A percentile compares a stretch with the other conserved stretches of the same genome.
Evolutionary conservation across 2,888 invertebrate species (phyloP).

Genomic region (Caenorhabditis sulstoni): DNA sequence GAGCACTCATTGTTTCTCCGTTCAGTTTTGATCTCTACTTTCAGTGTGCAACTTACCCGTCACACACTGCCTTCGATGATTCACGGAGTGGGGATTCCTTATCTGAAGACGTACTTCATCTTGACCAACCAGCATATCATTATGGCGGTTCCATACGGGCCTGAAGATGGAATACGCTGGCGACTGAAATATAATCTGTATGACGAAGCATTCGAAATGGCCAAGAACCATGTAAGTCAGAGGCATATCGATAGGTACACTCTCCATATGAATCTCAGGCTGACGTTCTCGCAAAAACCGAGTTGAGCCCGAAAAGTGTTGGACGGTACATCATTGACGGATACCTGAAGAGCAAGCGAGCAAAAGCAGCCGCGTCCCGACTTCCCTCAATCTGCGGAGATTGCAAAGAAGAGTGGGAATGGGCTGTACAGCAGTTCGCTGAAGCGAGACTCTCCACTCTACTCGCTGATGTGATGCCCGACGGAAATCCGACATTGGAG

Average conservation of each 20-base stretch:
- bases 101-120: conserved; percentile 74
- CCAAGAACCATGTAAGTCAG: conserved; percentile 62
- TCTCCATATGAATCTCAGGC: too few species aligned
- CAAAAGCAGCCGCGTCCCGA: conserved; percentile 62
- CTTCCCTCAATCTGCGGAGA: conserved; percentile 68
- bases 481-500: conserved; percentile 76
- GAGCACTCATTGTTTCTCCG: conserved; percentile 16
- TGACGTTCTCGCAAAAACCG: conserved; percentile 48
- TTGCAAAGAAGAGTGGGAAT: conserved; percentile 78
- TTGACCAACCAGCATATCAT: conserved; percentile 73
- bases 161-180: conserved; percentile 76
- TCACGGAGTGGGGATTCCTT: conserved; percentile 63
- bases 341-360: conserved; percentile 61
- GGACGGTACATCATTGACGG: conserved; percentile 73
- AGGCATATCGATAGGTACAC: too few species aligned
- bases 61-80: conserved; percentile 62
- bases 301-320: conserved; percentile 52
- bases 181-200: conserved; percentile 75
- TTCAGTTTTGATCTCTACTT: neutral
- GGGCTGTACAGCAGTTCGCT: conserved; percentile 76
- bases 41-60: conserved; percentile 46
- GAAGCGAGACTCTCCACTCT: conserved; percentile 56
- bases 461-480: conserved; percentile 73
- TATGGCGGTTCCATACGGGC: conserved; percentile 76
- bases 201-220: conserved; percentile 73